These are phyloP conservation scores for Philhelius pedissequus DNA, from an alignment of 2,888 invertebrate genomes.

Conservation along the genomic window DNA sequence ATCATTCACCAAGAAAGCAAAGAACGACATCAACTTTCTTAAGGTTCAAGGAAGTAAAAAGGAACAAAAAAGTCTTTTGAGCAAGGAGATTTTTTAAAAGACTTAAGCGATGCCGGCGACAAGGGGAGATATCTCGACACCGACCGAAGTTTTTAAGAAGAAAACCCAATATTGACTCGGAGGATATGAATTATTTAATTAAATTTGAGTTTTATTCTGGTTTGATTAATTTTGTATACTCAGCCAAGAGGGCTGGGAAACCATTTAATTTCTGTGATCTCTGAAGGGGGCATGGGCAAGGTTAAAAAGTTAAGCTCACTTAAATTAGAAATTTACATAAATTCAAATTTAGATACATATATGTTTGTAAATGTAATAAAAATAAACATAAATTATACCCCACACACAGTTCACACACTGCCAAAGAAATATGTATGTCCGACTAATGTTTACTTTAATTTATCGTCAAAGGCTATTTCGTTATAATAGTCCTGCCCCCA, in stretches of 20 bases:
- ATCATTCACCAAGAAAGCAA: background rate
- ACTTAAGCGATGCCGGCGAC: background rate
- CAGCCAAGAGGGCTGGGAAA: no score
- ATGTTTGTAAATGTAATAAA: background rate
- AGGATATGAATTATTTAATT: background rate
- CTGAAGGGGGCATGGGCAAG: no score
- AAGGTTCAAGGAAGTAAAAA: background rate
- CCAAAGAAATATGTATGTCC: background rate
- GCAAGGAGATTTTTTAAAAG: background rate
- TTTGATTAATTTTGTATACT: background rate
- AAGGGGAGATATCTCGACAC: no score
- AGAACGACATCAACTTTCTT: background rate
- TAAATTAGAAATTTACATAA: no score
- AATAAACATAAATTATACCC: background rate
- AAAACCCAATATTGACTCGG: background rate
- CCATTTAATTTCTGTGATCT: no score
- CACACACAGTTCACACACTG: background rate
- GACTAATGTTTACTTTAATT: background rate
- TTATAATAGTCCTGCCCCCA: background rate
- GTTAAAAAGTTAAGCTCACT: no score
- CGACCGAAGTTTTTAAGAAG: no score
- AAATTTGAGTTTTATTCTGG: background rate
- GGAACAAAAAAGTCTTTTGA: background rate
- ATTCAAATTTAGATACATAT: background rate
- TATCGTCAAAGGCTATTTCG: background rate